phyloP scores from a whole-genome alignment of 2,113 vertebrate genomes.

The Halichoeres trimaculatus region DNA sequence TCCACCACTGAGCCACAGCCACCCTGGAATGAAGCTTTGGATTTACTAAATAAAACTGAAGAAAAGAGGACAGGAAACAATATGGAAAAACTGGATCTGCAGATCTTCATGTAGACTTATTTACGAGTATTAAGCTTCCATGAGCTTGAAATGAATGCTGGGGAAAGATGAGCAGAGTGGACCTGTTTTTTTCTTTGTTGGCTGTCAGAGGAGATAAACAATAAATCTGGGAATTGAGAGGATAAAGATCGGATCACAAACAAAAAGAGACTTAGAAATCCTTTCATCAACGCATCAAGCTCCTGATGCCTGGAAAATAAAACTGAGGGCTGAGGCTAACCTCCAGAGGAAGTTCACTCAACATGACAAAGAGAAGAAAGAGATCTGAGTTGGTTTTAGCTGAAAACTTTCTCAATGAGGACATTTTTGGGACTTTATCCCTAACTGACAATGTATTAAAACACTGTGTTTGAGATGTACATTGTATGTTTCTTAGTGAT shows the following conservation, averaged over 20 bases:
- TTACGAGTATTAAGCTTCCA: constrained; percentile 25
- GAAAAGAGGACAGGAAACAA: background rate
- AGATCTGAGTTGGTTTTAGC: no score
- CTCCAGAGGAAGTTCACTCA: background rate
- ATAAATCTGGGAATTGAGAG: constrained; percentile 1
- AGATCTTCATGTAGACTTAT: constrained; percentile 18
- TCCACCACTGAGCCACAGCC: no score
- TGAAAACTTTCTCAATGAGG: no score
- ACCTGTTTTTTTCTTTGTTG: background rate
- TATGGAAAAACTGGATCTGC: no score
- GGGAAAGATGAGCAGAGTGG: background rate
- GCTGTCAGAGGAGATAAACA: background rate
- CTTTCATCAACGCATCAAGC: constrained; percentile 1
- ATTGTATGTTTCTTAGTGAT: no score
- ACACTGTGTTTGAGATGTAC: no score
- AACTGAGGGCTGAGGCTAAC: constrained; percentile 5
- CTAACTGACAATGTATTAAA: background rate
- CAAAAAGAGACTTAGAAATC: background rate
- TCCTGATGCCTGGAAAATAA: constrained; percentile 3
- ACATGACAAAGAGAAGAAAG: constrained; percentile 1
- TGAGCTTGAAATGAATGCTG: constrained; percentile 16
- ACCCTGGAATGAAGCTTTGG: no score
- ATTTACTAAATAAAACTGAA: background rate
- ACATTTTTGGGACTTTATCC: no score
- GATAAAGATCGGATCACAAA: constrained; percentile 2